Percentiles rank a stretch among this genome's conserved stretches.
Evolutionary conservation across 2,888 invertebrate genomes (phyloP).

Genomic region (Cheilosia urbana): DNA sequence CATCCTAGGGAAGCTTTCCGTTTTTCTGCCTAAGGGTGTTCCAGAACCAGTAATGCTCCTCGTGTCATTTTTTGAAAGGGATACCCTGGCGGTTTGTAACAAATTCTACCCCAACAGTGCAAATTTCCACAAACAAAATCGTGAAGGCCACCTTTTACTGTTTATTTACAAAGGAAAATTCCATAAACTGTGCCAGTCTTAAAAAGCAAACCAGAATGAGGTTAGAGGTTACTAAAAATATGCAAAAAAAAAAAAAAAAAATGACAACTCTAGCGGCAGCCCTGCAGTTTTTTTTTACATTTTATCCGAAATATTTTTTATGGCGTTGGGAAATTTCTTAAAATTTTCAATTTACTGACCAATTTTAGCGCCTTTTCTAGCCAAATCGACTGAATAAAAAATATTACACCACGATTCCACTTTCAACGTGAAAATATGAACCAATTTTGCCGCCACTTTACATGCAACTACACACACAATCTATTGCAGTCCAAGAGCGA

Average conservation of each 20-base stretch:
- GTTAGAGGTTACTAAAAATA: too few species aligned
- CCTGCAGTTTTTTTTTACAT: constrained; percentile 9
- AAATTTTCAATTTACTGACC: neutral
- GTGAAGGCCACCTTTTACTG: neutral
- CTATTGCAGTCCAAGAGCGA: constrained; percentile 45
- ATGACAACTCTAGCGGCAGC: neutral
- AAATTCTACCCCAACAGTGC: too few species aligned
- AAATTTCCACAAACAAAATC: neutral
- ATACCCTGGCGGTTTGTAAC: too few species aligned
- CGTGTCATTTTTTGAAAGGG: too few species aligned
- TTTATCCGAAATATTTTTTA: constrained; percentile 18
- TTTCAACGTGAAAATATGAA: constrained; percentile 29
- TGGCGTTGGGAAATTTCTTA: neutral
- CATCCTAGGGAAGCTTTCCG: too few species aligned
- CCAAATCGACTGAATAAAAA: neutral
- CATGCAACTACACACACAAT: constrained; percentile 54
- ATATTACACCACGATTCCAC: constrained; percentile 24
- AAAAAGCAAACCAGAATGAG: neutral
- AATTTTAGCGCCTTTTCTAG: constrained; percentile 3
- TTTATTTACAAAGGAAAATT: constrained; percentile 2
- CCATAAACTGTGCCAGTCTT: constrained; percentile 6
- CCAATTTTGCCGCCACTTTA: constrained; percentile 73
- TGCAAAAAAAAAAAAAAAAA: too few species aligned
- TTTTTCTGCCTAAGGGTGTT: too few species aligned
- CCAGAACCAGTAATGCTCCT: too few species aligned